Conservation (phyloP, 92 coral and sea anemone species). For the Zoanthus sansibaricus region DNA sequence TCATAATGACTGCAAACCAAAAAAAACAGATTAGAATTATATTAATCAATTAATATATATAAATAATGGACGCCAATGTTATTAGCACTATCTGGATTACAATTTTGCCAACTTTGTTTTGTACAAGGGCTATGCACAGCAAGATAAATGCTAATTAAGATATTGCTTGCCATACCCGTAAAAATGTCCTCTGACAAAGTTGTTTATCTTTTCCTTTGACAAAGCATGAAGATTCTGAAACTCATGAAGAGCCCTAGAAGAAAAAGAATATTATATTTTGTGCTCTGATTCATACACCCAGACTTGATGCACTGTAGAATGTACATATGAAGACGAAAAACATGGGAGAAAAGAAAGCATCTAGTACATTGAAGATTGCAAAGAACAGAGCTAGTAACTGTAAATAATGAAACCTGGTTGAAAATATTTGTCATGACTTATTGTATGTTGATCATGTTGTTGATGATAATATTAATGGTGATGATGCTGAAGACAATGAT, state of each 20-base stretch:
- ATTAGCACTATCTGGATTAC: background rate
- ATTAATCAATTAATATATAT: background rate
- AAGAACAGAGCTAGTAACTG: too few relatives aligned
- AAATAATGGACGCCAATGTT: background rate
- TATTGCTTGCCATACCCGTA: constrained; percentile 80
- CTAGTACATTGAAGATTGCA: too few relatives aligned
- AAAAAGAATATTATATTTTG: background rate
- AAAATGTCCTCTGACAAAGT: constrained; percentile 96
- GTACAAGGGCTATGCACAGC: background rate
- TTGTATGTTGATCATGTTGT: too few relatives aligned
- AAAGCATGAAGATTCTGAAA: constrained; percentile 97
- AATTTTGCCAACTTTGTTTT: background rate
- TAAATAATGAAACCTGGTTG: too few relatives aligned
- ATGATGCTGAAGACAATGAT: too few relatives aligned
- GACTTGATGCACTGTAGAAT: too few relatives aligned
- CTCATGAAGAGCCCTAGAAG: constrained; percentile 91
- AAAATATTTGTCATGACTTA: too few relatives aligned
- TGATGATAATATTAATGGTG: too few relatives aligned
- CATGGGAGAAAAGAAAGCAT: too few relatives aligned
- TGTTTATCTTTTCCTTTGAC: constrained; percentile 93
- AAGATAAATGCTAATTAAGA: background rate
- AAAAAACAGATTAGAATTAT: too few relatives aligned
- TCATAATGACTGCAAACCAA: constrained; percentile 77
- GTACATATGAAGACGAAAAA: too few relatives aligned
- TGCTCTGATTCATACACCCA: background rate